Evolutionary conservation across 2,888 invertebrate species (phyloP).

Genomic region (Trachelus stipa): DNA sequence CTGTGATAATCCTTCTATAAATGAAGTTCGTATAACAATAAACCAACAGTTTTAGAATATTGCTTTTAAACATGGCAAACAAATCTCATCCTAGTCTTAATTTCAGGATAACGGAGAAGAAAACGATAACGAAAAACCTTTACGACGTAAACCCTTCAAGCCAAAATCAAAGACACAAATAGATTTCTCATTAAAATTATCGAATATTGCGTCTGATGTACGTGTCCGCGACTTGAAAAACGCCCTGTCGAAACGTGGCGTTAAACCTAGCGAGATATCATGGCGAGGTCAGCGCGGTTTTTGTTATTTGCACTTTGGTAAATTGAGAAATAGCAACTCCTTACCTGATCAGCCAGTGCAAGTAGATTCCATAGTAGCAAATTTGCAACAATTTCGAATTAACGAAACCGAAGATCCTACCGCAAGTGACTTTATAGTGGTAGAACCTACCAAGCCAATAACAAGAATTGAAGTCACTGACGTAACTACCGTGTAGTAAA

Average conservation of each 20-base stretch:
- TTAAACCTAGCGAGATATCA: conserved; percentile 81
- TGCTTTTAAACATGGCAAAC: neutral
- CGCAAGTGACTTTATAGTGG: conserved; percentile 47
- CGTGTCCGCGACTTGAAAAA: conserved; percentile 81
- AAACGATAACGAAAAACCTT: conserved; percentile 46
- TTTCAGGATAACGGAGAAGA: conserved; percentile 68
- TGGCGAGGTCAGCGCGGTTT: conserved; percentile 75
- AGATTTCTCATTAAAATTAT: conserved; percentile 74
- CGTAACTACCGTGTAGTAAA: conserved; percentile 66
- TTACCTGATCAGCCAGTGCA: conserved; percentile 57
- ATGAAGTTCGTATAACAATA: conserved; percentile 38
- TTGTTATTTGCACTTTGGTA: conserved; percentile 82
- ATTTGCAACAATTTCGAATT: conserved; percentile 67
- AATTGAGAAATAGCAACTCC: conserved; percentile 61
- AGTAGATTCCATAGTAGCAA: conserved; percentile 68
- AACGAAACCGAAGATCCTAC: conserved; percentile 38
- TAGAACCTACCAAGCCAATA: conserved; percentile 69
- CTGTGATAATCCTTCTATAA: conserved; percentile 48
- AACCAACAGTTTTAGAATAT: conserved; percentile 4
- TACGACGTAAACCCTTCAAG: conserved; percentile 46
- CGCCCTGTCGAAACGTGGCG: conserved; percentile 78
- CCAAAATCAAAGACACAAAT: conserved; percentile 65
- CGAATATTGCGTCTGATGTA: conserved; percentile 78
- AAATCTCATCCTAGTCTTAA: neutral
- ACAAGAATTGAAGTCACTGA: conserved; percentile 69